Evolutionary conservation across 1,140 invertebrate genomes (phyloP).

Genomic region (Drosophila oshimai): DNA sequence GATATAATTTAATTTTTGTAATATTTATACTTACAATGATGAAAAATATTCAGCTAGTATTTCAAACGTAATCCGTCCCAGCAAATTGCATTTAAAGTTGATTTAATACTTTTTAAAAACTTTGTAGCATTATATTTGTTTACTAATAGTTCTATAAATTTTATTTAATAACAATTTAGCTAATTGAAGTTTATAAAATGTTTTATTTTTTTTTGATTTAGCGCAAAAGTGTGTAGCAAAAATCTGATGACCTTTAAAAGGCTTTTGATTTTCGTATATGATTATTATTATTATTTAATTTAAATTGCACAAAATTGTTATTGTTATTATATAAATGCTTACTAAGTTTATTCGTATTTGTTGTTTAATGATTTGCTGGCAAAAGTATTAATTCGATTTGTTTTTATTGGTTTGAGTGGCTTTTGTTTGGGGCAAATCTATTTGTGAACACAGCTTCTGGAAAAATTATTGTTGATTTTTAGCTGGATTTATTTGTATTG

Average conservation of each 20-base stretch:
- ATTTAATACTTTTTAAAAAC: slow-evolving; percentile 9
- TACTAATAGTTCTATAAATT: slow-evolving; percentile 21
- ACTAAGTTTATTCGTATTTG: slow-evolving; percentile 15
- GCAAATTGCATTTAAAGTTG: slow-evolving; percentile 29
- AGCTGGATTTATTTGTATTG: slow-evolving; percentile 45
- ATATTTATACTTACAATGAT: slow-evolving; percentile 16
- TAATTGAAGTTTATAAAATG: slow-evolving; percentile 22
- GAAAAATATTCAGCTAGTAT: neutral
- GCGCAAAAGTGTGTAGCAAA: slow-evolving; percentile 22
- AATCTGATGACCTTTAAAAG: slow-evolving; percentile 28
- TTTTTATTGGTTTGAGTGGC: neutral
- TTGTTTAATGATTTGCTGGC: slow-evolving; percentile 4
- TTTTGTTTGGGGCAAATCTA: neutral
- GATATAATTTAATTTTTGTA: neutral
- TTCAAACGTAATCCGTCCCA: slow-evolving; percentile 18
- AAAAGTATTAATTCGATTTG: slow-evolving; percentile 14
- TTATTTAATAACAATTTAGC: slow-evolving; percentile 37
- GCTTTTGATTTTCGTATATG: neutral
- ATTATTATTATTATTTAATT: slow-evolving; percentile 9
- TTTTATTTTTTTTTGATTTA: slow-evolving; percentile 6
- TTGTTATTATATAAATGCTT: slow-evolving; percentile 30
- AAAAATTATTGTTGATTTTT: slow-evolving; percentile 29
- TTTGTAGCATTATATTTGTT: slow-evolving; percentile 1
- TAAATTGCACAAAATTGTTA: slow-evolving; percentile 38
- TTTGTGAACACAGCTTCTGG: slow-evolving; percentile 22